Base-by-base conservation (phyloP, 2,797 vertebrate genomes). In the Lerista edwardsae region DNA sequence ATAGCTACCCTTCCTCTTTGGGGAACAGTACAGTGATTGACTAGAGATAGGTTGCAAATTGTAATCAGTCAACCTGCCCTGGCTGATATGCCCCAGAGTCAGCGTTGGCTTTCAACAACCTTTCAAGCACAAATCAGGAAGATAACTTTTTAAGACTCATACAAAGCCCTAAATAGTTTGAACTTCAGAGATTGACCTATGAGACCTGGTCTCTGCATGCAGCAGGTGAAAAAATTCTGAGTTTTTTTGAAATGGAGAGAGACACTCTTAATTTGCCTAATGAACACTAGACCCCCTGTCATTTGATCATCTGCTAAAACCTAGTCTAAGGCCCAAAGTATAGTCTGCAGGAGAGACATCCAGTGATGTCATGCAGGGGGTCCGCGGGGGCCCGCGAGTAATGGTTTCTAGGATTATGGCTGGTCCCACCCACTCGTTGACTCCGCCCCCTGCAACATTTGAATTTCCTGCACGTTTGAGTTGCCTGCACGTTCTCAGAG, bases 1-100 rank as follows among this genome's bases (percentile, higher is more conserved):
- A 93, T 90, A 95, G 83, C 75, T 8, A 55, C 15, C 85, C 47
- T 57, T 55, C 64, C 74, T 90, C 93, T 85, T 75, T 19, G 6
- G 77, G 81, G 89, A 75, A 86, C 14, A n/a, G 51, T 64, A 84
- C 88, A 81, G 91, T 83, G 90, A 80, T 90, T 0, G 80, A 41
- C 84, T 72, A 59, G 84, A 77, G 89, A 73, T 80, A 23, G 80
- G 80, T 72, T 2, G 64, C 88, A 84, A 83, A 47, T n/a, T n/a
- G 80, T 71, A 93, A 85, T 73, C 86, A 86, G 73, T 51, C 62
- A 31, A 31, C 34, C n/a, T 61, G 29, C n/a, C 31, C 34, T 57
- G n/a, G 12, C 12, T 80, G 79, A 69, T 61, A 34, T 36, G 25
- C 39, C 41, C 77, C 29, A 27, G n/a, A 75, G 62, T 39, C 62